Evolutionary conservation across 1,140 invertebrate genomes (phyloP), one percentile per base, ranked within the genome.

Genomic region (Galleria mellonella): DNA sequence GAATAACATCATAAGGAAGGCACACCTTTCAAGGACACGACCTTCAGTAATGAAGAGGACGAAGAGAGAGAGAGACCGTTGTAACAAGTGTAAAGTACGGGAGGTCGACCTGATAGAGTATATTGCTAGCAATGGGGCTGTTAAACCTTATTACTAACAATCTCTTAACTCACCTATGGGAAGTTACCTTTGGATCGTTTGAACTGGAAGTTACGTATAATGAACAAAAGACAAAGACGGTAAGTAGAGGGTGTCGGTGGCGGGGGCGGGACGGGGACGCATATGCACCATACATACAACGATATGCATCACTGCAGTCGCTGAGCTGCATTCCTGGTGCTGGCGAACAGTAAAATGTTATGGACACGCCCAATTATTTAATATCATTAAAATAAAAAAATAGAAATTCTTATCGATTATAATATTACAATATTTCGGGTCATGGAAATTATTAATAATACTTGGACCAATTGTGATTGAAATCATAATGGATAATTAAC

Each of bases 231-330:
- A 69, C 69, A 72, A 76, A 72, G 67, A 72, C 50, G 46, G 51
- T 55, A 62, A 49, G 56, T 55, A 51, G 45, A 41, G 42, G 27
- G 15, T 28, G 37, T 6, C 17, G 39, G 41, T 9, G 36, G 31
- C 32, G 32, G 42, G 44, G 17, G 17, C 30, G 31, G 38, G 48
- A 53, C 57, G 51, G 47, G 46, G 47, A 47, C 40, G 43, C 51
- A 50, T 58, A 55, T 62, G 60, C 51, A 53, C 51, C 71, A 67
- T 65, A 70, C 66, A 60, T 63, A 60, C 55, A 56, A 66, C 70
- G 72, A 79, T 79, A 73, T 79, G 75, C 71, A 79, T 79, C 71
- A 79, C 62, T 68, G 73, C 72, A 71, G 64, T 73, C 71, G 73
- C 66, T 39, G 64, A 64, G 67, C 73, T 67, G 64, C 75, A 79